phyloP scores from a whole-genome alignment of 2,113 vertebrate genomes.

The Nothoprocta pentlandii region DNA sequence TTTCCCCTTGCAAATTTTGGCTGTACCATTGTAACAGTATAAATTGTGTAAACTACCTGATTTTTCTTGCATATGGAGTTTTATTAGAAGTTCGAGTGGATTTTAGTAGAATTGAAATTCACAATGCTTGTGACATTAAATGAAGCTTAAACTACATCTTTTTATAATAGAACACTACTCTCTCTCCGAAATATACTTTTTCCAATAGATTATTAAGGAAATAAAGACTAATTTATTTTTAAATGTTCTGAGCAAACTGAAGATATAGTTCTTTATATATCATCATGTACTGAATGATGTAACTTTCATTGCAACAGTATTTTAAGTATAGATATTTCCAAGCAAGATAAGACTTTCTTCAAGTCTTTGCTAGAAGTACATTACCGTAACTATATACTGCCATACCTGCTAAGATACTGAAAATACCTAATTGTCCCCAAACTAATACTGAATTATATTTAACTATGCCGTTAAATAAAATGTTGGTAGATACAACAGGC shows the following conservation, averaged over 20 bases:
- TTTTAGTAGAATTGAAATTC: conserved; percentile 19
- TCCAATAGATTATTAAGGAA: background rate
- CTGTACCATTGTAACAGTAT: background rate
- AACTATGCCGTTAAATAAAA: background rate
- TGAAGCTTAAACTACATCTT: background rate
- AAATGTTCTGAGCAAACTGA: background rate
- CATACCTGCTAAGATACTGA: background rate
- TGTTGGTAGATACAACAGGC: background rate
- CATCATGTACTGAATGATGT: background rate
- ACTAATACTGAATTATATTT: background rate
- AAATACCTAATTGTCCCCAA: background rate
- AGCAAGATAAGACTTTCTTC: background rate
- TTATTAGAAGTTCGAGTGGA: conserved; percentile 30
- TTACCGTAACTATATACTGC: background rate
- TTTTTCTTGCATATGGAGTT: conserved; percentile 18
- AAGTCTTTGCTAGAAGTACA: background rate
- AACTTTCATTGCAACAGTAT: background rate
- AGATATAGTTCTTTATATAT: background rate
- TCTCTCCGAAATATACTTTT: background rate
- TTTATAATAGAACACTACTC: background rate
- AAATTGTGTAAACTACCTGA: background rate
- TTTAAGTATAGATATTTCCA: background rate
- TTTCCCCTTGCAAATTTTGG: background rate
- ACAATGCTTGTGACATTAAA: background rate
- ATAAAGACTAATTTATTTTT: background rate